phyloP scores from a whole-genome alignment of 2,888 invertebrate species.

The Drosophila atripex region DNA sequence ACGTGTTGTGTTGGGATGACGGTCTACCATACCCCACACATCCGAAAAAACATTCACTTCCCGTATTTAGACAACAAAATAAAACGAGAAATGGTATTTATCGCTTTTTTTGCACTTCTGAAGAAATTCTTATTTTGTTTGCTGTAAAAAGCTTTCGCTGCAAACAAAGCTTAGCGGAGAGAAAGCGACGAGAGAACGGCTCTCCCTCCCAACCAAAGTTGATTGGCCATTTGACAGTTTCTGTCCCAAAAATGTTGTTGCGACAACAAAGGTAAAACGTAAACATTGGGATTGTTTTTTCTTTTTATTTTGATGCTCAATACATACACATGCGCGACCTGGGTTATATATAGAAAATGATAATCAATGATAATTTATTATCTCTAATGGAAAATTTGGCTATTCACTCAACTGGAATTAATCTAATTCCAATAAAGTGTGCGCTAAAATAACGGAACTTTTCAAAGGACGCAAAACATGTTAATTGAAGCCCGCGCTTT shows the following conservation, averaged over 20 bases:
- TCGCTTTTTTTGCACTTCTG: slow-evolving; percentile 50
- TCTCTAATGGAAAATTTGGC: slow-evolving; percentile 53
- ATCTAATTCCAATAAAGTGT: slow-evolving; percentile 58
- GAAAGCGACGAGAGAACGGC: slow-evolving; percentile 16
- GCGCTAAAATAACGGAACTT: not conserved
- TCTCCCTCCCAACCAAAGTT: slow-evolving; percentile 47
- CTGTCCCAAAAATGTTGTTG: slow-evolving; percentile 50
- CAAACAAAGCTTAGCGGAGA: slow-evolving; percentile 39
- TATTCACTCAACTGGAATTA: slow-evolving; percentile 56
- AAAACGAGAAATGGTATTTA: slow-evolving; percentile 24
- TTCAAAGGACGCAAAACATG: not conserved
- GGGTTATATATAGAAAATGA: slow-evolving; percentile 50
- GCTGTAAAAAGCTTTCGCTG: slow-evolving; percentile 64
- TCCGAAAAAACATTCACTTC: not conserved
- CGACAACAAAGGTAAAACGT: slow-evolving; percentile 72
- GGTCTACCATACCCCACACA: not conserved
- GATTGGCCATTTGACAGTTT: slow-evolving; percentile 67
- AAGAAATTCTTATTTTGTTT: slow-evolving; percentile 48
- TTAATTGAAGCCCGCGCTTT: not conserved
- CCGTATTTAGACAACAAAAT: slow-evolving; percentile 35
- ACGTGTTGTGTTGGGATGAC: slow-evolving; percentile 25
- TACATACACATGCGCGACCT: slow-evolving; percentile 11
- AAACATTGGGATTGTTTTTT: slow-evolving; percentile 74
- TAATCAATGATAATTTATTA: slow-evolving; percentile 68
- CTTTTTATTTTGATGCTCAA: slow-evolving; percentile 72